Percentiles rank a stretch among this genome's conserved stretches.
These are phyloP conservation scores for Indri indri DNA, from an alignment of 2,113 vertebrate species.

Conservation along the genomic window DNA sequence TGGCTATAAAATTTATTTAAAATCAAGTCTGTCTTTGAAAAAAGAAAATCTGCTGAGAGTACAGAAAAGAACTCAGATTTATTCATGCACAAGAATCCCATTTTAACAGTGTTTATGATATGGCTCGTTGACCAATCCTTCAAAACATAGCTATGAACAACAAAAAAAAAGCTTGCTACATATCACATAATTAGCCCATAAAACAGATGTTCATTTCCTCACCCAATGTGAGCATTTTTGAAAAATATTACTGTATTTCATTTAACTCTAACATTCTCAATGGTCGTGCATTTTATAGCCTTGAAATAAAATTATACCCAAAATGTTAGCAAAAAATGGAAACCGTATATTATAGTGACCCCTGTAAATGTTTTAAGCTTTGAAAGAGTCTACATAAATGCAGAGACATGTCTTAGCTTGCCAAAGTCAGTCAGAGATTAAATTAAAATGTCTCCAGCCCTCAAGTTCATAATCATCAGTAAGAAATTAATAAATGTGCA, in stretches of 20 bases:
- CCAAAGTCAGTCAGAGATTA: not conserved
- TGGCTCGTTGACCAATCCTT: constrained; percentile 52
- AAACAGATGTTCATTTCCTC: constrained; percentile 66
- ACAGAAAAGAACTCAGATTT: constrained; percentile 41
- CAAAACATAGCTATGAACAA: constrained; percentile 36
- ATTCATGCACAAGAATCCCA: constrained; percentile 17
- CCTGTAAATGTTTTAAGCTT: not conserved
- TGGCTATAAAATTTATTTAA: constrained; percentile 22
- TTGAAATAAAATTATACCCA: not conserved
- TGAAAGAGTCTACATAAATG: not conserved
- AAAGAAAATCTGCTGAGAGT: constrained; percentile 31
- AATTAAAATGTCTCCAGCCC: not conserved
- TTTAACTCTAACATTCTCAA: constrained; percentile 11
- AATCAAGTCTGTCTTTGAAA: constrained; percentile 7
- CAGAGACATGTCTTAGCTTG: not conserved
- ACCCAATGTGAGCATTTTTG: not conserved
- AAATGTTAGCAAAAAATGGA: constrained; percentile 1
- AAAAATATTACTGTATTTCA: constrained; percentile 28
- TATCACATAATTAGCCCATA: constrained; percentile 46
- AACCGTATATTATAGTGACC: not conserved
- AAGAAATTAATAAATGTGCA: not conserved
- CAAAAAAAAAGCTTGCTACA: not conserved
- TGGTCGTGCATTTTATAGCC: not conserved
- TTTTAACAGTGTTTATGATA: constrained; percentile 48
- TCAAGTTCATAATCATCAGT: not conserved